Evolutionary conservation across 2,888 invertebrate species (phyloP).

Genomic region (Aplocera efformata): DNA sequence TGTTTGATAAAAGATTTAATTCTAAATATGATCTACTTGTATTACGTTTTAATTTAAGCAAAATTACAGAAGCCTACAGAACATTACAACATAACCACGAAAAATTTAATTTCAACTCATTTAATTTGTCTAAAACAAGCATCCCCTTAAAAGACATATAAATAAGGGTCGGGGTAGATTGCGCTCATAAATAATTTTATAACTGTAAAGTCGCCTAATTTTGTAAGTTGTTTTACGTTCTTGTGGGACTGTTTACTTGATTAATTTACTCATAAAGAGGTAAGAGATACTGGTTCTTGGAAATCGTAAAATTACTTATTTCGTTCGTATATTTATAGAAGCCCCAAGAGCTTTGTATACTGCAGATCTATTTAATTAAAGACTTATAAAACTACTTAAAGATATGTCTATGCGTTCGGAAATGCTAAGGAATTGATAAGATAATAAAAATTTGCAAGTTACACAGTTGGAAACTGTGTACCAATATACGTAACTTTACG

Average conservation of each 20-base stretch:
- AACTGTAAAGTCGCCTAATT: constrained; percentile 29
- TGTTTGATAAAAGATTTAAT: no score
- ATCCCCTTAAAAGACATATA: constrained; percentile 27
- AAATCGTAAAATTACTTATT: no score
- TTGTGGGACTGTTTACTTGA: constrained; percentile 19
- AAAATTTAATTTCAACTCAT: constrained; percentile 2
- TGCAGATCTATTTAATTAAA: no score
- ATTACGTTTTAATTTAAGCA: no score
- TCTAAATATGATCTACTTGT: not conserved
- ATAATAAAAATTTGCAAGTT: no score
- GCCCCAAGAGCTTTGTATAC: no score
- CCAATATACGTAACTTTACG: no score
- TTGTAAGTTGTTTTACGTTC: constrained; percentile 26
- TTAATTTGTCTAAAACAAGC: constrained; percentile 8
- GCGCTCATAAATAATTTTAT: constrained; percentile 49
- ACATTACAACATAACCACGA: constrained; percentile 7
- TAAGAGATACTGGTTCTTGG: not conserved
- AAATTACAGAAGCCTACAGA: not conserved
- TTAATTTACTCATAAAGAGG: constrained; percentile 18
- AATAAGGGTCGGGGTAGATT: constrained; percentile 46
- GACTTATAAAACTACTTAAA: no score
- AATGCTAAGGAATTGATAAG: no score
- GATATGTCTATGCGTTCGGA: no score
- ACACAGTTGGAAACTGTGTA: no score
- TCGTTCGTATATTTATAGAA: no score